Base-by-base conservation (phyloP, 2,888 invertebrate species). In the Drosophila leonis region DNA sequence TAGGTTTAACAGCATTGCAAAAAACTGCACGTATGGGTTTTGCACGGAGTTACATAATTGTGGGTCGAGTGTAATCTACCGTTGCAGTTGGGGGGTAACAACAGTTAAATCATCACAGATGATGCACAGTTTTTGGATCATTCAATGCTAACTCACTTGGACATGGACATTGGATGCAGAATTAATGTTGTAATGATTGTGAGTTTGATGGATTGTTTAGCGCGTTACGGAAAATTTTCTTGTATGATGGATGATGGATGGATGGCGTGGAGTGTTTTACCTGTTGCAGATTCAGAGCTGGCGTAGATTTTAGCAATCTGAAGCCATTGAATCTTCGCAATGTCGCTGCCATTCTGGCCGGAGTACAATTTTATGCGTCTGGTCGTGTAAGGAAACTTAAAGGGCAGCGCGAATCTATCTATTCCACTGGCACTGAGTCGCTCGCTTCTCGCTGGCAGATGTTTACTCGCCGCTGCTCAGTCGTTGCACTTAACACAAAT, bases 241-340 rank as follows among this genome's bases (percentile, higher is more conserved):
- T 24, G 20, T 37, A 15, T 56, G 55, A 44, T 41, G 24, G 24
- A 24, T 24, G 49, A 13, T 24, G 60, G 66, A 18, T 20, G 65
- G 56, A 60, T 24, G 61, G 20, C 24, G n/a, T n/a, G 2, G 24
- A 10, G 4, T 27, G 27, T 12, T 62, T 85, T 91, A 93, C 97
- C 96, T 97, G 97, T 93, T 95, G 95, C 91, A 95, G 93, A 92
- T 95, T 94, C 92, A 95, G 88, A 89, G 94, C 94, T 93, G 95
- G 95, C 94, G 94, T 95, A 90, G 95, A 94, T 95, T 96, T 97
- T 92, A 97, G 95, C 94, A 97, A 95, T 93, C 96, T 95, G 93
- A 96, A 95, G 94, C 96, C 96, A 94, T 95, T 97, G 95, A 97
- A 95, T 94, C 97, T 95, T 94, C 97, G 96, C 94, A 97, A 95